Percentiles rank a stretch among this genome's conserved stretches.
phyloP scores from a whole-genome alignment of 2,888 invertebrate species.

The Acrocera orbiculus region DNA sequence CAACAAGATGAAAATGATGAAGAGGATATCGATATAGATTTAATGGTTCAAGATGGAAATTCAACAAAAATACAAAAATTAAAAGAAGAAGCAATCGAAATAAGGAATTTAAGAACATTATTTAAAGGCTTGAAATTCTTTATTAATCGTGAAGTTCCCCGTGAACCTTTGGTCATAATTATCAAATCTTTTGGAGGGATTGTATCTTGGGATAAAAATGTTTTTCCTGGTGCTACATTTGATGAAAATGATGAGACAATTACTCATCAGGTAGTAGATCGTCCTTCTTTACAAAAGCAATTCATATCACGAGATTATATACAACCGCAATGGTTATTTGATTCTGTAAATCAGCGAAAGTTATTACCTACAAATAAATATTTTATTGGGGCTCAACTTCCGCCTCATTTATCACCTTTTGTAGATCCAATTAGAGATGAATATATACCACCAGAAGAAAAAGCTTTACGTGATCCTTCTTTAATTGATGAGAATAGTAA shows the following conservation, averaged over 20 bases:
- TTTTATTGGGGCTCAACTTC: conserved; percentile 72
- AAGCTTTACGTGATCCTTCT: conserved; percentile 50
- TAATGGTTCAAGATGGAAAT: conserved; percentile 28
- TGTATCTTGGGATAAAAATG: conserved; percentile 85
- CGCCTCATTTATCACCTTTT: conserved; percentile 96
- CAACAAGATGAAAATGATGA: conserved; percentile 48
- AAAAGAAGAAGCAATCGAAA: conserved; percentile 52
- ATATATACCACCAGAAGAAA: conserved; percentile 85
- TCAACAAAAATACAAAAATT: conserved; percentile 57
- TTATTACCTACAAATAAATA: conserved; percentile 83
- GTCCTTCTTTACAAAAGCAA: conserved; percentile 65
- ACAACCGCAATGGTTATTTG: conserved; percentile 98
- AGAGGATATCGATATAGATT: conserved; percentile 31
- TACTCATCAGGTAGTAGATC: conserved; percentile 92
- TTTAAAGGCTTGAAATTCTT: conserved; percentile 87
- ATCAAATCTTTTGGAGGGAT: conserved; percentile 85
- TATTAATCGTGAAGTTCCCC: conserved; percentile 87
- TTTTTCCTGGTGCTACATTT: conserved; percentile 75
- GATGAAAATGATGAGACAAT: conserved; percentile 79
- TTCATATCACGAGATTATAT: conserved; percentile 83
- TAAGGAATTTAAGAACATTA: conserved; percentile 59
- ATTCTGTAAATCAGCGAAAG: conserved; percentile 74
- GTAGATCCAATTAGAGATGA: conserved; percentile 50
- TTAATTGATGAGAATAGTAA: conserved; percentile 37
- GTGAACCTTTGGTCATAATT: conserved; percentile 82